These are phyloP conservation scores for Clanis bilineata DNA, from an alignment of 2,888 invertebrate species.

Conservation along the genomic window DNA sequence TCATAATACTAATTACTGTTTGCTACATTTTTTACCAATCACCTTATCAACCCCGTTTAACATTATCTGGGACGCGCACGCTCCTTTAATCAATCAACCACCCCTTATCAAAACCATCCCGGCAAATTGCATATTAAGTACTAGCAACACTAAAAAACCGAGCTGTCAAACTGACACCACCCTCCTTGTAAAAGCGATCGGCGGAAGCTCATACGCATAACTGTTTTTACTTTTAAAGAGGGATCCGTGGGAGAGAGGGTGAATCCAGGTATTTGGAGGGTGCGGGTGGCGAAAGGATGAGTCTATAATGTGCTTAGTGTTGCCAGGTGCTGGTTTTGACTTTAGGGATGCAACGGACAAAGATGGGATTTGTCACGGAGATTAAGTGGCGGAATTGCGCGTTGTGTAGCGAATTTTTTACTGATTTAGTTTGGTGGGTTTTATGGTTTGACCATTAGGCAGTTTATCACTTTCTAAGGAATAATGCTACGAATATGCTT, in stretches of 20 bases:
- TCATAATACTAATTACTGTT: no score
- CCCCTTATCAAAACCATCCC: constrained; percentile 72
- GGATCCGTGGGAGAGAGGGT: constrained; percentile 66
- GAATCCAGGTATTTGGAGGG: constrained; percentile 53
- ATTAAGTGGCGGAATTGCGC: constrained; percentile 9
- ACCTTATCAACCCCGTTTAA: constrained; percentile 28
- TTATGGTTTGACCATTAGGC: neutral
- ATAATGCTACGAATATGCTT: no score
- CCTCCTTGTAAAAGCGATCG: constrained; percentile 24
- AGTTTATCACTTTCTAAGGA: neutral
- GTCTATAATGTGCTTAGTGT: constrained; percentile 59
- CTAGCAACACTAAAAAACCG: constrained; percentile 67
- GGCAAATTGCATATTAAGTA: constrained; percentile 79
- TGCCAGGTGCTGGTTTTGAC: constrained; percentile 59
- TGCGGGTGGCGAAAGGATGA: constrained; percentile 54
- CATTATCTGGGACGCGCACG: constrained; percentile 69
- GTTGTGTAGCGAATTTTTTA: constrained; percentile 12
- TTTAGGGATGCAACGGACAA: constrained; percentile 35
- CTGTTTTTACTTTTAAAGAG: constrained; percentile 66
- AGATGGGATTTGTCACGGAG: constrained; percentile 34
- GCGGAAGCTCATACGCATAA: constrained; percentile 71
- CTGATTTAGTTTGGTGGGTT: neutral
- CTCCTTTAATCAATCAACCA: constrained; percentile 79
- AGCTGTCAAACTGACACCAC: constrained; percentile 63
- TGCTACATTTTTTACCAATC: constrained; percentile 11